These are phyloP conservation scores for Enteromius fasciolatus DNA, from an alignment of 2,797 vertebrate genomes.

Conservation along the genomic window DNA sequence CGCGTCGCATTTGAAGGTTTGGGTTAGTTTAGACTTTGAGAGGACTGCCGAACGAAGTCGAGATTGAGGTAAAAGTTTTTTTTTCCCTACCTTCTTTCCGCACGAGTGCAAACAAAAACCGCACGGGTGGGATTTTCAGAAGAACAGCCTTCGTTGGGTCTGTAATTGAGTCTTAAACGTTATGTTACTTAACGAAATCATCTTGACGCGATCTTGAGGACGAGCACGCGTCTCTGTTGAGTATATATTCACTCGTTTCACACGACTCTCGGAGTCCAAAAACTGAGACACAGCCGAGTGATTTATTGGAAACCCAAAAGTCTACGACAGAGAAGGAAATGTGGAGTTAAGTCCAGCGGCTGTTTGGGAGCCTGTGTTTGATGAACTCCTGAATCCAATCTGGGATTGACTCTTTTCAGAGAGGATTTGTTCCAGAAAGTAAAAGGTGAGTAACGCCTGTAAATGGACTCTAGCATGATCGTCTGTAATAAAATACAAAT, in stretches of 20 bases:
- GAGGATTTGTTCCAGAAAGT: constrained; percentile 14
- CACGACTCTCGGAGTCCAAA: not conserved
- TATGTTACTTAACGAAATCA: constrained; percentile 39
- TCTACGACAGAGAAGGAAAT: not conserved
- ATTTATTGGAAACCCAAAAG: not conserved
- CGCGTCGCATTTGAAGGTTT: not conserved
- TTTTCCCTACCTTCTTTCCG: not conserved
- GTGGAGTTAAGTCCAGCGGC: constrained; percentile 9
- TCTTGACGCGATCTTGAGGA: constrained; percentile 22
- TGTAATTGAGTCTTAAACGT: constrained; percentile 45
- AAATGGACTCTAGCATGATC: not conserved
- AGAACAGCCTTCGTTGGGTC: not conserved
- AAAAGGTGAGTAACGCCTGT: constrained; percentile 29
- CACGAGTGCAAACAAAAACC: constrained; percentile 35
- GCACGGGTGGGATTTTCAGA: constrained; percentile 23
- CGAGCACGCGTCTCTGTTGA: constrained; percentile 27
- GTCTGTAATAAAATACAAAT: constrained; percentile 3
- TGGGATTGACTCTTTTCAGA: constrained; percentile 19
- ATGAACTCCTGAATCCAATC: not conserved
- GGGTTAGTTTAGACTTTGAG: not conserved
- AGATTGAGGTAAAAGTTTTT: constrained; percentile 27
- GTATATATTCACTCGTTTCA: not conserved
- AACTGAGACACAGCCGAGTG: not conserved
- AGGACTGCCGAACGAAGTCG: constrained; percentile 48
- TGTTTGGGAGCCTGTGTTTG: not conserved